These are phyloP conservation scores for Rhynchopsitta pachyrhyncha DNA, from an alignment of 2,113 vertebrate species.

Conservation along the genomic window DNA sequence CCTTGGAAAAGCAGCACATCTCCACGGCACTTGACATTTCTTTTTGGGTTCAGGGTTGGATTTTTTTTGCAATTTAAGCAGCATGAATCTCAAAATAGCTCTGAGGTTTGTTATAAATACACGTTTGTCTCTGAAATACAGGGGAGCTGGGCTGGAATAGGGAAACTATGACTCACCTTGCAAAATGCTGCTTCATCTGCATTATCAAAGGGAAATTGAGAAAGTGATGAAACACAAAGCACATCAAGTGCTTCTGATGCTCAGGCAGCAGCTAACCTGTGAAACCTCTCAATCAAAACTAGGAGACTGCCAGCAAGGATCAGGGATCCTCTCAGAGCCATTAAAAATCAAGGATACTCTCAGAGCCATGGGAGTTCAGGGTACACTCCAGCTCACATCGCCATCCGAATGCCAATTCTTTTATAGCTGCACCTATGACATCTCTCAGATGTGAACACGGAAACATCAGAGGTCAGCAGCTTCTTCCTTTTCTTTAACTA, in stretches of 20 bases:
- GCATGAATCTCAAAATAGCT: not conserved
- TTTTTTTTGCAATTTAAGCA: not conserved
- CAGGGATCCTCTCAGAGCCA: too few relatives aligned
- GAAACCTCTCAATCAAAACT: not conserved
- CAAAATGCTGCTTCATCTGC: not conserved
- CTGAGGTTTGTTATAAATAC: not conserved
- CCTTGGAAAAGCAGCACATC: not conserved
- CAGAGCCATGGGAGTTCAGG: not conserved
- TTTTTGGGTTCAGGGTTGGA: not conserved
- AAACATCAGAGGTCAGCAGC: not conserved
- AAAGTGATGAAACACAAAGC: not conserved
- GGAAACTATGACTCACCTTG: not conserved
- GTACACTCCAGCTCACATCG: not conserved
- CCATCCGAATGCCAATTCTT: accelerated
- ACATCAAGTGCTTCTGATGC: not conserved
- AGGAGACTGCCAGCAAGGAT: not conserved
- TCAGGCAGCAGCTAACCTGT: accelerated
- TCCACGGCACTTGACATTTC: not conserved
- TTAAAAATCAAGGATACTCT: not conserved
- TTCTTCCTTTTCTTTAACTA: not conserved
- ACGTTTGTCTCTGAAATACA: not conserved
- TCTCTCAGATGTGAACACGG: not conserved
- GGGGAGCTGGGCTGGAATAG: not conserved
- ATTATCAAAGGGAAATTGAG: not conserved
- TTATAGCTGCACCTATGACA: not conserved